Percentiles rank a stretch among this genome's conserved stretches.
Conservation (phyloP, 1,140 invertebrate genomes). For the Oryzaephilus surinamensis region DNA sequence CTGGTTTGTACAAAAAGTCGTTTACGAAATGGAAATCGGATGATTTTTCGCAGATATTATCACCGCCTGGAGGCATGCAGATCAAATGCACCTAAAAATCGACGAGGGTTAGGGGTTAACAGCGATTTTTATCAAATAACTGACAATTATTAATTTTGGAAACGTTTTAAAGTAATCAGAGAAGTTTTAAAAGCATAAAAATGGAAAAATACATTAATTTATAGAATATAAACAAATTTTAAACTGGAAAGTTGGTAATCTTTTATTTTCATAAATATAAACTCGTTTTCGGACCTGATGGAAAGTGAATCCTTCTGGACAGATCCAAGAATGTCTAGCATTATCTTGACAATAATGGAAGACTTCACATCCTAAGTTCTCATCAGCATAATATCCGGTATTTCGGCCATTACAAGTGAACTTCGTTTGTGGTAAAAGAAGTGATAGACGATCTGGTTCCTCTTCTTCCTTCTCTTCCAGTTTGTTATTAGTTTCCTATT, state of each 20-base stretch:
- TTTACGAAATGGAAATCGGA: constrained; percentile 87
- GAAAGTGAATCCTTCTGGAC: constrained; percentile 84
- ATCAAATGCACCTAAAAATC: constrained; percentile 78
- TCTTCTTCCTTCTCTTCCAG: constrained; percentile 63
- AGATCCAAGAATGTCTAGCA: constrained; percentile 85
- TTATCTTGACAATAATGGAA: constrained; percentile 92
- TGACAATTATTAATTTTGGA: background rate
- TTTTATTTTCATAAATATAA: no score
- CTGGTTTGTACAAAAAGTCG: constrained; percentile 81
- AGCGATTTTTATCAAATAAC: constrained; percentile 6
- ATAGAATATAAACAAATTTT: constrained; percentile 2
- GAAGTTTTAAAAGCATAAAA: background rate
- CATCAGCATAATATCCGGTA: constrained; percentile 86
- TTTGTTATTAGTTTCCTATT: constrained; percentile 29
- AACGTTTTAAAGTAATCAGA: no score
- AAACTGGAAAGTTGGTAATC: background rate
- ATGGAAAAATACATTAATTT: background rate
- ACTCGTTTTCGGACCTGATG: constrained; percentile 58
- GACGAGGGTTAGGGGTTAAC: no score
- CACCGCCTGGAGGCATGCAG: constrained; percentile 80
- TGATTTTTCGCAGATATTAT: constrained; percentile 82
- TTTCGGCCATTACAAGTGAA: constrained; percentile 70
- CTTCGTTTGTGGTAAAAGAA: constrained; percentile 70
- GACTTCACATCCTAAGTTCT: constrained; percentile 78
- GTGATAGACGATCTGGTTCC: constrained; percentile 71